Evolutionary conservation across 2,888 invertebrate species (phyloP).

Genomic region (Phytoseiulus persimilis): DNA sequence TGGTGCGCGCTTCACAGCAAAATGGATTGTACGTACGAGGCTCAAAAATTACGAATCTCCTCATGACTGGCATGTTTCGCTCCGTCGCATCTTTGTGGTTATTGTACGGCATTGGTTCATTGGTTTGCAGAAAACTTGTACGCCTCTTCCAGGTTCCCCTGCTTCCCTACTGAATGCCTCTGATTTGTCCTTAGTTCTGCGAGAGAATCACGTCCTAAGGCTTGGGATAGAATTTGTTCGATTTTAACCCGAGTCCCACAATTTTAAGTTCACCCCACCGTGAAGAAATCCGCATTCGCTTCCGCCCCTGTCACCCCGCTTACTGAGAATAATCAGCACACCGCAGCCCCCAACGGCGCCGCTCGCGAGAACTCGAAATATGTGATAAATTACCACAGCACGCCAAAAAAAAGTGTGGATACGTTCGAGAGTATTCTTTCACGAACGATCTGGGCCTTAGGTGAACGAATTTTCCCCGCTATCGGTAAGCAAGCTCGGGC

Average conservation of each 20-base stretch:
- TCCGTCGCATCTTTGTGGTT: too few relatives aligned
- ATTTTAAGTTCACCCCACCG: constrained; percentile 26
- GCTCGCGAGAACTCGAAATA: constrained; percentile 45
- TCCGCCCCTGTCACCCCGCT: constrained; percentile 42
- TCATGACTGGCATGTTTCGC: too few relatives aligned
- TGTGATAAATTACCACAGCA: not conserved
- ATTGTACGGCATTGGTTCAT: too few relatives aligned
- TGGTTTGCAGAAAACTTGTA: too few relatives aligned
- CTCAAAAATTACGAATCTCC: not conserved
- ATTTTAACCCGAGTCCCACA: not conserved
- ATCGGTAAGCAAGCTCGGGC: not conserved
- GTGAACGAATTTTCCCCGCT: constrained; percentile 18
- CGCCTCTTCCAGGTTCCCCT: too few relatives aligned
- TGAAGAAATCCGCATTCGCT: constrained; percentile 32
- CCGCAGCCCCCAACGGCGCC: constrained; percentile 49
- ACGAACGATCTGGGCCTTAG: constrained; percentile 16
- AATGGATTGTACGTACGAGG: constrained; percentile 70
- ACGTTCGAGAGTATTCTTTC: not conserved
- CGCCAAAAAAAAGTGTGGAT: not conserved
- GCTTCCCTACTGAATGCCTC: too few relatives aligned
- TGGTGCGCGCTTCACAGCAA: constrained; percentile 86
- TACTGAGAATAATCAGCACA: constrained; percentile 41
- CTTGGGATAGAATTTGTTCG: too few relatives aligned
- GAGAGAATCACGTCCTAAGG: too few relatives aligned
- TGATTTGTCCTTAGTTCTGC: too few relatives aligned